These are phyloP conservation scores for Hyppa rectilinea DNA, from an alignment of 2,888 invertebrate species.

Conservation along the genomic window DNA sequence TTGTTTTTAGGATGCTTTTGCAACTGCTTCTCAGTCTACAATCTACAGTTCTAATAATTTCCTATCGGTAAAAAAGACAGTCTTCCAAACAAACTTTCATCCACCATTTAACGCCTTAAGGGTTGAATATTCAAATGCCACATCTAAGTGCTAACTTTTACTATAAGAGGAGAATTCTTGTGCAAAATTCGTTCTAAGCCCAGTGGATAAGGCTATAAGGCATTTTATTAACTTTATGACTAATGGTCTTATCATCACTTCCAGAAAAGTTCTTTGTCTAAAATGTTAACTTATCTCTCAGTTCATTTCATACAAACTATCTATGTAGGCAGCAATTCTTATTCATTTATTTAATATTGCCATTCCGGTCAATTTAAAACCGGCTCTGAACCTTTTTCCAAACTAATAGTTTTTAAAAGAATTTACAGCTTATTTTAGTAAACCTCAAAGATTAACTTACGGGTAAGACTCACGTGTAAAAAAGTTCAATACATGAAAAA, in stretches of 20 bases:
- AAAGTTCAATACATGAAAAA: conserved; percentile 1
- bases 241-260: not conserved
- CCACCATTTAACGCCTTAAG: too few relatives aligned
- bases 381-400: not conserved
- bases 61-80: too few relatives aligned
- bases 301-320: not conserved
- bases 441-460: not conserved
- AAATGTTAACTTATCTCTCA: not conserved
- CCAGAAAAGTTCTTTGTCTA: not conserved
- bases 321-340: not conserved
- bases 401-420: not conserved
- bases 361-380: not conserved
- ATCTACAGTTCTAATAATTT: too few relatives aligned
- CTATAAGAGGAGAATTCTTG: too few relatives aligned
- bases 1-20: too few relatives aligned
- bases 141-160: too few relatives aligned
- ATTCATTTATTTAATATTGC: not conserved
- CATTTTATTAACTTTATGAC: too few relatives aligned
- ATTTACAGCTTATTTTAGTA: not conserved
- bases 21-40: too few relatives aligned
- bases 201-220: too few relatives aligned
- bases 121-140: too few relatives aligned
- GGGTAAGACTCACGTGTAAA: conserved; percentile 9
- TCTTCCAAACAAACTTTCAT: too few relatives aligned
- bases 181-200: too few relatives aligned